Percentiles rank a stretch among this genome's conserved stretches.
Conservation (phyloP, 2,113 vertebrate genomes). For the Microcebus tavaratra region DNA sequence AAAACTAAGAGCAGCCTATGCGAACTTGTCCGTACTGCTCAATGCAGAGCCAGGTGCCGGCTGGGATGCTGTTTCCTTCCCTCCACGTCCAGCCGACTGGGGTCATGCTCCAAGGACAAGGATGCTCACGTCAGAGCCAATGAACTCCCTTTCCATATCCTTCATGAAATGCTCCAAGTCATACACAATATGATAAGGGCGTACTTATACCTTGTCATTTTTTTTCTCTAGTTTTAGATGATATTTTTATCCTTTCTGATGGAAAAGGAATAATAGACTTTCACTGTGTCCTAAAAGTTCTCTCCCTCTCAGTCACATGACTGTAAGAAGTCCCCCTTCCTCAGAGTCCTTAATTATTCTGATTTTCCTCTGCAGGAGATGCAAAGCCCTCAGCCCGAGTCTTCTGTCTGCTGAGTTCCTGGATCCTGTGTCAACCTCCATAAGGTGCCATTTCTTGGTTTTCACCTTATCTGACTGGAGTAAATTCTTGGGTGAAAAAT, state of each 20-base stretch:
- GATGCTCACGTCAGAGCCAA: neutral
- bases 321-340: neutral
- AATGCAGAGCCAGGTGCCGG: accelerated
- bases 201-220: neutral
- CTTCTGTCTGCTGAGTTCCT: neutral
- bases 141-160: neutral
- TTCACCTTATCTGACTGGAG: neutral
- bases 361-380: neutral
- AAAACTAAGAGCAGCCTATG: neutral
- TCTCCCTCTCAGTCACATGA: neutral
- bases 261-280: neutral
- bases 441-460: too few species aligned
- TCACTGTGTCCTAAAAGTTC: neutral
- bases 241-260: neutral
- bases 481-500: neutral
- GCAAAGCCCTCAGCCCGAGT: neutral
- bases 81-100: accelerated
- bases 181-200: neutral
- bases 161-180: neutral
- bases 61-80: neutral
- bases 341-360: neutral
- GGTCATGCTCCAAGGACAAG: accelerated
- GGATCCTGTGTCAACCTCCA: neutral
- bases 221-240: neutral
- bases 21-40: neutral